These are phyloP conservation scores for Bradysia coprophila DNA, from an alignment of 1,140 invertebrate species.

Conservation along the genomic window DNA sequence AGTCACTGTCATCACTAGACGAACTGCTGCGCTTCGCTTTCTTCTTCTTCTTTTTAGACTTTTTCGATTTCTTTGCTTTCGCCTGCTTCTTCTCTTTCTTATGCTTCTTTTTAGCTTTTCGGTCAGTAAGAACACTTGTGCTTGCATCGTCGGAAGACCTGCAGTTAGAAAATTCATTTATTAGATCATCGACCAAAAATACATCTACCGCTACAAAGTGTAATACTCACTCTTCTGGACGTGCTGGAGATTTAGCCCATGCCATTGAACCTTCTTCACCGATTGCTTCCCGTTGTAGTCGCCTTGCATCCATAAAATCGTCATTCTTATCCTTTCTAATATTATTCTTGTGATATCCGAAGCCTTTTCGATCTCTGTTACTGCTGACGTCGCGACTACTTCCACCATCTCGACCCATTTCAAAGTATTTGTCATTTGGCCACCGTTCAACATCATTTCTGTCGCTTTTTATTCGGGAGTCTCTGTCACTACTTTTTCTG, in stretches of 20 bases:
- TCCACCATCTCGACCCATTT: constrained; percentile 4
- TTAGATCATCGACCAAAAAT: neutral
- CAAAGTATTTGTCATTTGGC: constrained; percentile 22
- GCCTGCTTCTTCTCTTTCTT: constrained; percentile 15
- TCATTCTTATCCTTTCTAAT: constrained; percentile 28
- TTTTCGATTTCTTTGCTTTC: constrained; percentile 25
- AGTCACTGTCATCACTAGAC: constrained; percentile 21
- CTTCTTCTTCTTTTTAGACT: constrained; percentile 25
- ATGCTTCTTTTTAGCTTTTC: constrained; percentile 28
- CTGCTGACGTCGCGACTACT: constrained; percentile 12
- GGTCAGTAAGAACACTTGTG: constrained; percentile 25
- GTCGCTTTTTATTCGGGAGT: neutral
- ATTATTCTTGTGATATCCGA: neutral
- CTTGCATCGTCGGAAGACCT: constrained; percentile 10
- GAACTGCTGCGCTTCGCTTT: constrained; percentile 21
- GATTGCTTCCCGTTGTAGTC: constrained; percentile 51
- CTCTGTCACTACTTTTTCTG: neutral
- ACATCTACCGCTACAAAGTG: constrained; percentile 1
- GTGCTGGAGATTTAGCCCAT: constrained; percentile 52
- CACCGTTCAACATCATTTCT: constrained; percentile 15
- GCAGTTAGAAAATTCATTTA: constrained; percentile 6
- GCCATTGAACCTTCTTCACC: constrained; percentile 42
- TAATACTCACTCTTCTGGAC: constrained; percentile 30
- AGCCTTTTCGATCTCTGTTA: constrained; percentile 12
- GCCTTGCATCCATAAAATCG: constrained; percentile 38